Evolutionary conservation across 1,140 invertebrate genomes (phyloP).

Genomic region (Marisa cornuarietis): DNA sequence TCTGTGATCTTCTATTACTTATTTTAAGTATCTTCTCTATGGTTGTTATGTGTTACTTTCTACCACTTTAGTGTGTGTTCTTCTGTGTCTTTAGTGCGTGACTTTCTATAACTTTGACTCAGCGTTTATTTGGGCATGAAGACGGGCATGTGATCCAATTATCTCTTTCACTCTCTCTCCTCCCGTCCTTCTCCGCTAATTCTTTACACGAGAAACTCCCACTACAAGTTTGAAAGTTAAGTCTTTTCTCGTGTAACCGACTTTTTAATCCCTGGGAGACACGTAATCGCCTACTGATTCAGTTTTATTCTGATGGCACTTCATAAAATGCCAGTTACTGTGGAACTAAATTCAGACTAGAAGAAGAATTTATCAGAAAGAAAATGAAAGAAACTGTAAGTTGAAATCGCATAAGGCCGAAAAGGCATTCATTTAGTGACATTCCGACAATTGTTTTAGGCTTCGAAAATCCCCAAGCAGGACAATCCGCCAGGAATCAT

Average conservation of each 20-base stretch:
- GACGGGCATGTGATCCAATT: too few species aligned
- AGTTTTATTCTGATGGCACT: background rate
- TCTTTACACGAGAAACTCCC: background rate
- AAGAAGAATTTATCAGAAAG: background rate
- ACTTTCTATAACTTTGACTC: too few species aligned
- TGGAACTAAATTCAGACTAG: background rate
- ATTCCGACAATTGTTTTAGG: background rate
- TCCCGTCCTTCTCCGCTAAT: background rate
- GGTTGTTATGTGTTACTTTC: too few species aligned
- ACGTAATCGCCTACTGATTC: background rate
- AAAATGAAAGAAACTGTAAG: background rate
- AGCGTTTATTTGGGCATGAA: too few species aligned
- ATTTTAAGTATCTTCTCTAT: too few species aligned
- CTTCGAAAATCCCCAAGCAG: background rate
- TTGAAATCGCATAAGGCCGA: constrained; percentile 9
- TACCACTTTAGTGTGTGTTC: too few species aligned
- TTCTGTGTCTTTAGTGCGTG: too few species aligned
- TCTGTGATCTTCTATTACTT: too few species aligned
- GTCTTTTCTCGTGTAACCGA: background rate
- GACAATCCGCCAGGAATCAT: constrained; percentile 11
- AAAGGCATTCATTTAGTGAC: background rate
- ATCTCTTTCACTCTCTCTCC: background rate
- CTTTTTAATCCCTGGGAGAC: too few species aligned
- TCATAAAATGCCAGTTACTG: background rate
- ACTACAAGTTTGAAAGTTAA: background rate